A percentile compares a stretch with the other conserved stretches of the same genome.
Evolutionary conservation across 35 echinoderm and acorn worm species (phyloP).

Genomic region (Eucidaris tribuloides): DNA sequence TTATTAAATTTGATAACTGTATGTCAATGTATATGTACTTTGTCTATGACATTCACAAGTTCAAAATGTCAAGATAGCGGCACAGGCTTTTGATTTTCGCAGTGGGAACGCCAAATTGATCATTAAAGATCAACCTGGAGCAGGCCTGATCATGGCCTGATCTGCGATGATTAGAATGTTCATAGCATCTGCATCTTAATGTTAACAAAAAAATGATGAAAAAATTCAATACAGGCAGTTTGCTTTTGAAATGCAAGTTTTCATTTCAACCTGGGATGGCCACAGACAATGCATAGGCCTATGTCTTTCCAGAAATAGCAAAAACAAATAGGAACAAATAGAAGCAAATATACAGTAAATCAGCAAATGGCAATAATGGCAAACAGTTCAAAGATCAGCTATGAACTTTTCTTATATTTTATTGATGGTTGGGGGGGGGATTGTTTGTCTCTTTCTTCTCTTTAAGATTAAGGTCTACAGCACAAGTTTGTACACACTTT

Average conservation of each 20-base stretch:
- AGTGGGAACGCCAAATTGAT: constrained; percentile 4
- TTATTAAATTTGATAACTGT: no score
- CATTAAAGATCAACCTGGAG: not conserved
- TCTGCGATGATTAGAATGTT: no score
- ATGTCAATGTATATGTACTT: not conserved
- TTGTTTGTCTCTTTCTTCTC: not conserved
- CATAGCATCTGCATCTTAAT: no score
- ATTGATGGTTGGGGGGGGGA: not conserved
- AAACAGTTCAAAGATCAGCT: not conserved
- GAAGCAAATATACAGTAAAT: not conserved
- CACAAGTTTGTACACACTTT: not conserved
- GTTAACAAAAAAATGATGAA: not conserved
- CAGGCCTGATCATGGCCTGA: constrained; percentile 3
- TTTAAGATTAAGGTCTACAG: not conserved
- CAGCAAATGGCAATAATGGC: not conserved
- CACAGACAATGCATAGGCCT: no score
- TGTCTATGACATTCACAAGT: constrained; percentile 6
- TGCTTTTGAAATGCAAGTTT: no score
- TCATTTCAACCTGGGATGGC: not conserved
- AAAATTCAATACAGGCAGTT: not conserved
- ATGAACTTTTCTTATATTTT: not conserved
- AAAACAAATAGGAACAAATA: not conserved
- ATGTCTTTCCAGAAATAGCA: not conserved
- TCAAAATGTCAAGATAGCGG: constrained; percentile 10
- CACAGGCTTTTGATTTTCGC: not conserved